phyloP scores from a whole-genome alignment of 1,140 invertebrate species.

The Nomia melanderi region DNA sequence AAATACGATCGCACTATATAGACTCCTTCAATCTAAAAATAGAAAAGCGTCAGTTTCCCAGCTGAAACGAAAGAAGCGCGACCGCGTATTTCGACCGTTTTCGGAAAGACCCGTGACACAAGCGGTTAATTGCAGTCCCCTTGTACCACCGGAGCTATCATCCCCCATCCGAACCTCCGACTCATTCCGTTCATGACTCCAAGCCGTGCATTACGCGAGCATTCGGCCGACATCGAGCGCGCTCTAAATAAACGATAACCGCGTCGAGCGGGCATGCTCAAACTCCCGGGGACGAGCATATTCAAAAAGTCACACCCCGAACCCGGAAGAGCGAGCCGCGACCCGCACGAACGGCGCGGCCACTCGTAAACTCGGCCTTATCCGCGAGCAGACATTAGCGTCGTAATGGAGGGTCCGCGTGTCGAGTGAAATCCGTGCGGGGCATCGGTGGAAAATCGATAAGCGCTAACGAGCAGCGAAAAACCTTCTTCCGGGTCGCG shows the following conservation, averaged over 20 bases:
- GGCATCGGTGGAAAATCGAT: conserved; percentile 17
- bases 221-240: background rate
- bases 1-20: too few species aligned
- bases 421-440: background rate
- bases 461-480: conserved; percentile 16
- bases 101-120: too few species aligned
- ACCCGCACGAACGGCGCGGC: background rate
- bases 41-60: too few species aligned
- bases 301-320: background rate
- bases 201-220: too few species aligned
- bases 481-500: conserved; percentile 13
- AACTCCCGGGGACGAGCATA: background rate
- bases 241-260: conserved; percentile 1
- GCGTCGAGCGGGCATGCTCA: background rate
- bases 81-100: too few species aligned
- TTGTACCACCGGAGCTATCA: too few species aligned
- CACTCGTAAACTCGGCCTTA: background rate
- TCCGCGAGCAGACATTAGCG: conserved; percentile 12
- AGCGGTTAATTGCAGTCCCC: too few species aligned
- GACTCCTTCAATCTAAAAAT: too few species aligned
- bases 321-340: background rate
- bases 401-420: conserved; percentile 3
- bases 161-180: too few species aligned
- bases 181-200: too few species aligned
- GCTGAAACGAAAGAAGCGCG: too few species aligned